A percentile compares a stretch with the other conserved stretches of the same genome.
Conservation (phyloP, 2,113 vertebrate species). For the Mormyrus lacerda region DNA sequence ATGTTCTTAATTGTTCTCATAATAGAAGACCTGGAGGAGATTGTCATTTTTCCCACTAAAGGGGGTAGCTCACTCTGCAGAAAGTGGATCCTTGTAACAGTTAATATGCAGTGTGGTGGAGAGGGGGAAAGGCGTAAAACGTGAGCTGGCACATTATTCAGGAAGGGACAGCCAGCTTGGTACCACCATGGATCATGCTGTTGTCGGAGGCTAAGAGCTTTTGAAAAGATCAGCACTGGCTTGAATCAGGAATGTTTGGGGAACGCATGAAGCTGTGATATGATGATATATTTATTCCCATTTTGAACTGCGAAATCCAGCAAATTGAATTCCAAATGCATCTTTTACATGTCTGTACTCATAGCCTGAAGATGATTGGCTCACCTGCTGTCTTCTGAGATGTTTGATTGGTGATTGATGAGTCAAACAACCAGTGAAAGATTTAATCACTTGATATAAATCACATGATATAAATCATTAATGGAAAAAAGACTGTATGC, state of each 20-base stretch:
- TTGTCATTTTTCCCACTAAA: constrained; percentile 31
- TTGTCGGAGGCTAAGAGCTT: not conserved
- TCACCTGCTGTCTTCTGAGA: not conserved
- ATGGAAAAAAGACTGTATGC: not conserved
- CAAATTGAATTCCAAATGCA: not conserved
- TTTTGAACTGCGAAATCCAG: not conserved
- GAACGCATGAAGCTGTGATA: not conserved
- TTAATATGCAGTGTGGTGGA: not conserved
- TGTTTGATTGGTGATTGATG: constrained; percentile 1
- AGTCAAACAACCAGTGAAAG: not conserved
- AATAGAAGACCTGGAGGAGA: constrained; percentile 31
- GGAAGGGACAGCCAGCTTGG: not conserved
- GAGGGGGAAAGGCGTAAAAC: too few relatives aligned
- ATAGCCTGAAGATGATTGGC: not conserved
- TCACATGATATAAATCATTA: not conserved
- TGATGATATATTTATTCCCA: not conserved
- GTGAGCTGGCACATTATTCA: not conserved
- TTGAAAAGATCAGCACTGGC: not conserved
- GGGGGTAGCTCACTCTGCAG: constrained; percentile 26
- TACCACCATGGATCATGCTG: not conserved
- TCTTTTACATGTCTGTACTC: not conserved
- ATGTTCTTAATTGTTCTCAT: constrained; percentile 45
- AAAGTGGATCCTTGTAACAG: constrained; percentile 7
- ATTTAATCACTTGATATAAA: not conserved
- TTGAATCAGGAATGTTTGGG: not conserved